Evolutionary conservation across 1,140 invertebrate species (phyloP), one percentile per base, ranked within the genome.

Genomic region (Arion vulgaris): DNA sequence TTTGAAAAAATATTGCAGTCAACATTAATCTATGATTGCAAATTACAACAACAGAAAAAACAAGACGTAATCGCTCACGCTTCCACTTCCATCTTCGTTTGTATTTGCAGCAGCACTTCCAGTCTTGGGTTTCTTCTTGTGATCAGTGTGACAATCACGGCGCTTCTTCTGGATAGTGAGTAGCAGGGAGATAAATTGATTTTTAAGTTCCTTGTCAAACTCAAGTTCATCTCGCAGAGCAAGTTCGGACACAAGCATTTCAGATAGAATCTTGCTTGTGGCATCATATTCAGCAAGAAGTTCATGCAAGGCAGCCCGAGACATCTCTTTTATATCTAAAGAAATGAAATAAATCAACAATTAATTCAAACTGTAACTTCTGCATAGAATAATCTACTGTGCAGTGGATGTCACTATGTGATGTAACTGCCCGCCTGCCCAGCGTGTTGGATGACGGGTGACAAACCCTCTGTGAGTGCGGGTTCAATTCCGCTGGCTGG

Each of bases 201-300:
- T 99, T 93, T 99, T 99, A 87, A 99, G 93, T 93, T 99, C 98
- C 93, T 99, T 99, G 91, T 99, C 98, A 92, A 97, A 99, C 92
- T 99, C 98, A 57, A 93, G 86, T 92, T 99, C 98, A 92, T 99
- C 98, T 71, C 98, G 94, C 23, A 98, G 94, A 5, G 98, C 93
- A 57, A 94, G 88, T 83, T 93, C 93, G 41, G 89, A 85, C 17
- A 99, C 97, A 23, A 99, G 94, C 4, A 96, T 97, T 94, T 99
- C 98, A 41, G 97, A 98, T 90, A 98, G 95, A 89, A 98, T 96
- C 85, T 96, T 95, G 86, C 98, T 98, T 81, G 98, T 94, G 2
- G 96, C 94, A 93, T 99, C 98, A 90, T 99, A 95, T 93, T 99
- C 97, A 92, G 97, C 95, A 85, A 98, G 95, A 77, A 99, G 93